Conservation (phyloP, 2,888 invertebrate genomes). For the Mechanitis messenoides region DNA sequence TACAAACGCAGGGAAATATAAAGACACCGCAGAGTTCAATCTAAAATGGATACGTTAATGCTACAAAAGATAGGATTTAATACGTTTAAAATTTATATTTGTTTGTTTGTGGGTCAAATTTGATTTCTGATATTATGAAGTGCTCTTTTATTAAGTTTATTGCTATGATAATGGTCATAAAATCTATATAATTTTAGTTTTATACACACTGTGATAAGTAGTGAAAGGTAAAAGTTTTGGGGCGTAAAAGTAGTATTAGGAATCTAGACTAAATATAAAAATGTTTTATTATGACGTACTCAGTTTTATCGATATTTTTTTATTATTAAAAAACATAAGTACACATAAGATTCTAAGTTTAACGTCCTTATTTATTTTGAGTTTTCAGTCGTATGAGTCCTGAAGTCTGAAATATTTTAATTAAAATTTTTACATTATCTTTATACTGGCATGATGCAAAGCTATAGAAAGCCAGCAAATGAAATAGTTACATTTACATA, state of each 20-base stretch:
- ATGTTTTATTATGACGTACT: neutral
- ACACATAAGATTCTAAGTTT: too few relatives aligned
- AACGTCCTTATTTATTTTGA: too few relatives aligned
- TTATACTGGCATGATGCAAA: too few relatives aligned
- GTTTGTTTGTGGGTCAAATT: conserved; percentile 59
- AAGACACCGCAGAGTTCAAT: conserved; percentile 31
- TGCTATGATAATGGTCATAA: conserved; percentile 45
- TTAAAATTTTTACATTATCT: too few relatives aligned
- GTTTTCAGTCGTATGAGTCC: too few relatives aligned
- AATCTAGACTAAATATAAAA: neutral
- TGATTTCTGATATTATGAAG: conserved; percentile 59
- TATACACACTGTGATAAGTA: conserved; percentile 24
- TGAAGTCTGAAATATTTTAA: too few relatives aligned
- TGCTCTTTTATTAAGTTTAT: conserved; percentile 64
- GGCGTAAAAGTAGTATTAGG: neutral
- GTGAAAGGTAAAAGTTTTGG: neutral
- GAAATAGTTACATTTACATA: too few relatives aligned
- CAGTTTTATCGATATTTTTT: too few relatives aligned
- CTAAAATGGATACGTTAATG: conserved; percentile 36
- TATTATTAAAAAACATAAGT: too few relatives aligned
- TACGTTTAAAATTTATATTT: conserved; percentile 70
- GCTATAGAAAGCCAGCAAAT: too few relatives aligned
- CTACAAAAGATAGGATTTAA: conserved; percentile 58
- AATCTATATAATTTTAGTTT: conserved; percentile 42
- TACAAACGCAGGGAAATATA: conserved; percentile 12